Evolutionary conservation across 2,888 invertebrate genomes (phyloP).

Genomic region (Caenorhabditis virilis): DNA sequence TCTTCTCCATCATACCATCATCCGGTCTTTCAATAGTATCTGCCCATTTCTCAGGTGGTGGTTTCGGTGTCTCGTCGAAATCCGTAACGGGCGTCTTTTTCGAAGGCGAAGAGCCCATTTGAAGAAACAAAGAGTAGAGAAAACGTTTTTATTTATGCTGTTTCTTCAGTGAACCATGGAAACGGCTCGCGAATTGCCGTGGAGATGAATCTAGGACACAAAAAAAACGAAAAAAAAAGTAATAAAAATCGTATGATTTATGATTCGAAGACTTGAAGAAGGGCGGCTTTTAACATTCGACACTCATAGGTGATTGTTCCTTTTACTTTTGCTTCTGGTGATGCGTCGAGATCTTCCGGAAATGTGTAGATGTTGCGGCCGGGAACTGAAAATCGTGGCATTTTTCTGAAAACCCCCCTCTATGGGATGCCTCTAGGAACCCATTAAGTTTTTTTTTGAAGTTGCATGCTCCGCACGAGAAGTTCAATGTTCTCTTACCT

Average conservation of each 20-base stretch:
- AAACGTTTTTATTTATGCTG: constrained; percentile 16
- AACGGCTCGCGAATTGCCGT: too few species aligned
- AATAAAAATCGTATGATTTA: not conserved
- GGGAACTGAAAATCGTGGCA: constrained; percentile 75
- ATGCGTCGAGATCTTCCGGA: constrained; percentile 81
- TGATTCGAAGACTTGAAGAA: constrained; percentile 73
- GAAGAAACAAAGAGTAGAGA: not conserved
- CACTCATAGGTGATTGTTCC: constrained; percentile 91
- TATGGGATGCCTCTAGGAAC: too few species aligned
- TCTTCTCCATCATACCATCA: constrained; percentile 5
- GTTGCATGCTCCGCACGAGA: not conserved
- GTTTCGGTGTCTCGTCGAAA: constrained; percentile 8
- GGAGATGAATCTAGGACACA: not conserved
- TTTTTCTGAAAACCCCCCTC: too few species aligned
- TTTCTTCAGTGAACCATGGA: constrained; percentile 2
- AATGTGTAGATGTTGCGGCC: constrained; percentile 84
- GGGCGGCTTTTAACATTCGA: constrained; percentile 80
- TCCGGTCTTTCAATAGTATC: constrained; percentile 25
- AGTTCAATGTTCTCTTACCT: constrained; percentile 68
- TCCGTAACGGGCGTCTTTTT: constrained; percentile 16
- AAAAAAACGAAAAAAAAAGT: not conserved
- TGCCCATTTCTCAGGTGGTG: not conserved
- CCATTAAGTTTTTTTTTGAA: not conserved
- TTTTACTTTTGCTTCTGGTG: constrained; percentile 77
- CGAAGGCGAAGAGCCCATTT: constrained; percentile 32